Percentiles rank a stretch among this genome's conserved stretches.
Evolutionary conservation across 2,797 vertebrate species (phyloP).

Genomic region (Gobio occitaniae): DNA sequence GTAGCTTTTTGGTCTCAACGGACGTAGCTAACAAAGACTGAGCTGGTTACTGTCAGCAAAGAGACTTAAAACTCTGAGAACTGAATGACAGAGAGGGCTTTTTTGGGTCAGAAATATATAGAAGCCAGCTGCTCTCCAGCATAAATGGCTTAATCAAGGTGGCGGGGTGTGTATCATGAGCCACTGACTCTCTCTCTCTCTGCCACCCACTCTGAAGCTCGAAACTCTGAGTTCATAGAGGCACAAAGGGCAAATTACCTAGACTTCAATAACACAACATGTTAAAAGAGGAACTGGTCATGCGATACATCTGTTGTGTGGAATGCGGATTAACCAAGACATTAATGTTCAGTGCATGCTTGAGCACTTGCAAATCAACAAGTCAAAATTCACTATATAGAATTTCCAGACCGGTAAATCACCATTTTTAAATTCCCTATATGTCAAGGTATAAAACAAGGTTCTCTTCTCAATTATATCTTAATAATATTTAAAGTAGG

Average conservation of each 20-base stretch:
- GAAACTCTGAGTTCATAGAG: slow-evolving; percentile 46
- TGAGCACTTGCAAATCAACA: background rate
- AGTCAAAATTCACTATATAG: background rate
- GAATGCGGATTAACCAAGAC: slow-evolving; percentile 57
- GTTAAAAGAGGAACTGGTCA: slow-evolving; percentile 4
- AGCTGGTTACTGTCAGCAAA: background rate
- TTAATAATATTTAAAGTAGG: background rate
- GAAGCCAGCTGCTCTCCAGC: slow-evolving; percentile 28
- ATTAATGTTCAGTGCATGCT: slow-evolving; percentile 58
- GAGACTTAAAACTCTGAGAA: background rate
- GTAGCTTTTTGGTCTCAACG: background rate
- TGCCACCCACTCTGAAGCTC: background rate
- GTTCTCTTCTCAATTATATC: background rate
- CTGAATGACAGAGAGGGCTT: slow-evolving; percentile 3
- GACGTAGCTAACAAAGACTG: background rate
- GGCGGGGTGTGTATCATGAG: background rate
- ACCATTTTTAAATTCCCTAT: background rate
- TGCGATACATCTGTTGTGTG: slow-evolving; percentile 3
- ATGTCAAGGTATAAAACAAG: background rate
- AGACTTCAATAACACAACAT: slow-evolving; percentile 30
- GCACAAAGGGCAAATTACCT: slow-evolving; percentile 33
- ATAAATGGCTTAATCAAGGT: slow-evolving; percentile 38
- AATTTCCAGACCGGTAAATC: background rate
- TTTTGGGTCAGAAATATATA: slow-evolving; percentile 21
- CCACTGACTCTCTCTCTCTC: slow-evolving; percentile 26